These are phyloP conservation scores for Tamias sibiricus DNA, from an alignment of 2,113 vertebrate species.

Conservation along the genomic window DNA sequence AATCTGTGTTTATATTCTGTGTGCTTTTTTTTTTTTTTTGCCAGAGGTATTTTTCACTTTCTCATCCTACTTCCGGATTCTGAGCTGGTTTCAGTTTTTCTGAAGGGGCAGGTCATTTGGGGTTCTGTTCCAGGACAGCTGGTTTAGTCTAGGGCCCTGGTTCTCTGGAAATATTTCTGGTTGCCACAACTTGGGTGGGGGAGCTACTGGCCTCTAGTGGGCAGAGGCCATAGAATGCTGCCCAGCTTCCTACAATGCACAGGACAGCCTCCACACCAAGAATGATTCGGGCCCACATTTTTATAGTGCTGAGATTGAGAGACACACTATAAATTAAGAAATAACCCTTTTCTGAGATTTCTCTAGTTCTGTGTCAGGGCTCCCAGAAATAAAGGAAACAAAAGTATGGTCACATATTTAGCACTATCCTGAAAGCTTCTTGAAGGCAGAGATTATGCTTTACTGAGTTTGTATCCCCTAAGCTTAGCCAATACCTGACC, in stretches of 20 bases:
- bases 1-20: background rate
- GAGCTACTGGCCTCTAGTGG: background rate
- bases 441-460: background rate
- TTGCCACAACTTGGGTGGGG: background rate
- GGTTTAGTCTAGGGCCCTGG: background rate
- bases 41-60: background rate
- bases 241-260: background rate
- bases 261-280: background rate
- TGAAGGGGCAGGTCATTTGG: background rate
- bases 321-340: background rate
- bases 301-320: background rate
- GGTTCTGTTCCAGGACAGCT: background rate
- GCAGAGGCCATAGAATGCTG: background rate
- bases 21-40: too few species aligned
- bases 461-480: background rate
- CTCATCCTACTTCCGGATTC: background rate
- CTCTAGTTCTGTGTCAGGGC: background rate
- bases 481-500: background rate
- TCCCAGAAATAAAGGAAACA: background rate
- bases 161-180: background rate
- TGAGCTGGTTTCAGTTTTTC: background rate
- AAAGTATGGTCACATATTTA: background rate
- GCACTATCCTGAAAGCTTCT: background rate
- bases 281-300: background rate
- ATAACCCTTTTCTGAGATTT: background rate